Evolutionary conservation across 1,140 invertebrate genomes (phyloP).

Genomic region (Psilanteris sp.): DNA sequence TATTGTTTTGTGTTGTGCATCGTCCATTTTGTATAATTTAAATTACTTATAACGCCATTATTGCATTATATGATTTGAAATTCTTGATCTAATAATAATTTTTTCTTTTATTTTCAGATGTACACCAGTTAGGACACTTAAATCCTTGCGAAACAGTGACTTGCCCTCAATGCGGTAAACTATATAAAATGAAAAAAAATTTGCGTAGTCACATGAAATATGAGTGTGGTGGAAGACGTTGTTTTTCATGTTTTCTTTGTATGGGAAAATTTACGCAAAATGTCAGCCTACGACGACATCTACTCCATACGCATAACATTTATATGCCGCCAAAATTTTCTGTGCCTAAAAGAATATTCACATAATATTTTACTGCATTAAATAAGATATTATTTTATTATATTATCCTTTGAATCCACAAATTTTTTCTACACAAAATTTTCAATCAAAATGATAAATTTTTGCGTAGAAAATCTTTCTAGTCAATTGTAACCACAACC

Average conservation of each 20-base stretch:
- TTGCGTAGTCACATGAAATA: slow-evolving; percentile 79
- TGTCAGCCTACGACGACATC: slow-evolving; percentile 72
- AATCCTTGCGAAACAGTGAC: slow-evolving; percentile 19
- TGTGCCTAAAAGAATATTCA: slow-evolving; percentile 64
- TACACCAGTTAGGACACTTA: slow-evolving; percentile 27
- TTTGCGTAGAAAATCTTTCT: neutral
- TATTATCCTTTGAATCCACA: neutral
- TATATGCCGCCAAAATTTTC: slow-evolving; percentile 70
- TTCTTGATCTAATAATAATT: slow-evolving; percentile 1
- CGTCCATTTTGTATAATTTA: slow-evolving; percentile 26
- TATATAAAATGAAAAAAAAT: slow-evolving; percentile 79
- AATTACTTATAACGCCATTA: neutral
- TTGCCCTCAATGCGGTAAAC: slow-evolving; percentile 79
- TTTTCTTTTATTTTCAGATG: slow-evolving; percentile 46
- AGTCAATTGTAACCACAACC: slow-evolving; percentile 8
- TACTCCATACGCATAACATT: slow-evolving; percentile 71
- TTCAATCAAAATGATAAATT: neutral
- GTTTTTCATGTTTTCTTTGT: slow-evolving; percentile 79
- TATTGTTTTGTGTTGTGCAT: slow-evolving; percentile 18
- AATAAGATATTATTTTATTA: too few relatives aligned
- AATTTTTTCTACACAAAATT: neutral
- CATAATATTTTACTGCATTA: neutral
- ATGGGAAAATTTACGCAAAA: slow-evolving; percentile 76
- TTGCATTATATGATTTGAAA: neutral
- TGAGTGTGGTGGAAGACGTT: slow-evolving; percentile 79